A percentile compares a stretch with the other conserved stretches of the same genome.
Conservation (phyloP, 2,113 vertebrate genomes). For the Naja naja region DNA sequence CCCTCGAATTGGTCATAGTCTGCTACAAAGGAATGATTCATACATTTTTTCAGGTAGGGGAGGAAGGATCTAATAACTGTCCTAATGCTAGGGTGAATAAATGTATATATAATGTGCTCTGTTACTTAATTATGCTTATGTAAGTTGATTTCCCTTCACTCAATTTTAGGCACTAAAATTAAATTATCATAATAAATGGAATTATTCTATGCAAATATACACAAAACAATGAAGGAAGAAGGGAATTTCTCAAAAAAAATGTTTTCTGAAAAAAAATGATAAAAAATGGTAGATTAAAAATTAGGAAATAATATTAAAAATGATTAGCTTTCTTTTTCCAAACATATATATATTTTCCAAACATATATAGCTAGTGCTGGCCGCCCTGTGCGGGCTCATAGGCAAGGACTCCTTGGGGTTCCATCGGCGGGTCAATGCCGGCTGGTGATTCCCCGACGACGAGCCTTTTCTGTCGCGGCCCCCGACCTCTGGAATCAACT, state of each 20-base stretch:
- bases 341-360: no score
- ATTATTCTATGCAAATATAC: background rate
- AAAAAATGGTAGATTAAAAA: background rate
- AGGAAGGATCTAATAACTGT: background rate
- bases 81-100: background rate
- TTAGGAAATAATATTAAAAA: background rate
- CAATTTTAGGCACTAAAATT: background rate
- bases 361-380: no score
- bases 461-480: no score
- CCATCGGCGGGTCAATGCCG: no score
- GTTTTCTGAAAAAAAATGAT: background rate
- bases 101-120: background rate
- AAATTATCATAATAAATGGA: background rate
- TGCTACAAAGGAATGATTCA: background rate
- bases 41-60: background rate
- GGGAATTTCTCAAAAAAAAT: background rate
- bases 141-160: background rate
- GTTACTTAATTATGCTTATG: background rate
- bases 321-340: background rate
- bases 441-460: no score
- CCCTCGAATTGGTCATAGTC: background rate
- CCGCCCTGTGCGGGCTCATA: no score
- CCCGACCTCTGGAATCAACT: no score
- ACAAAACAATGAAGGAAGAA: background rate
- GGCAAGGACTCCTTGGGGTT: no score